Evolutionary conservation across 2,888 invertebrate genomes (phyloP), one percentile per base, ranked within the genome.

Genomic region (Candidula unifasciata): DNA sequence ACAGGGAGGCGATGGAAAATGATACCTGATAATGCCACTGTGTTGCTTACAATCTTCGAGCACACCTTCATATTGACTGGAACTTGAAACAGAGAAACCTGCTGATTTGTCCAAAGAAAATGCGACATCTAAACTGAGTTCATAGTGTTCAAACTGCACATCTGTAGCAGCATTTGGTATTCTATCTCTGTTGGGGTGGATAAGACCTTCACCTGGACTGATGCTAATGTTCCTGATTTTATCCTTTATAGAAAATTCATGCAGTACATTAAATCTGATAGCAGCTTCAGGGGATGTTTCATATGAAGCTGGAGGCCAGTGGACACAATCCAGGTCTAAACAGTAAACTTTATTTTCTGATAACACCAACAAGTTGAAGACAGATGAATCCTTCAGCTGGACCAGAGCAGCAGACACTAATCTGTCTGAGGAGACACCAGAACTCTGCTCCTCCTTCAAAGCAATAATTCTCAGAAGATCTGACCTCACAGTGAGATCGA

Each of bases 251-350:
- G 92, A 90, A 83, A 90, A 91, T 52, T 90, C 89, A 78, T 90
- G 90, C n/a, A 89, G 82, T n/a, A 92, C 88, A 21, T 90, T 88
- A 80, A 91, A 91, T 69, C 88, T 89, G 8, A 89, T 87, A 35
- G 87, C 85, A 1, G 83, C 86, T 80, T 91, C 90, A 8, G 89
- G 86, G 16, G 87, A 85, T 52, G 88, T 86, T 52, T 91, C 90
- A 87, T 90, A 93, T n/a, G 91, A 89, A 13, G 92, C 90, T 80
- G 89, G 90, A 0, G 93, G 92, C 89, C 90, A 92, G 66, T 90
- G 89, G 16, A 91, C 87, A 74, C 89, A 90, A 64, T 89, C 89
- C n/a, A 86, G 73, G 33, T 91, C 91, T 30, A 93, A 82, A 16
- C 93, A 88, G 86, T 92, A 93, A 27, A 93, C 89, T 80, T 88